Evolutionary conservation across 1,140 invertebrate genomes (phyloP).

Genomic region (Rhagoletis pomonella): DNA sequence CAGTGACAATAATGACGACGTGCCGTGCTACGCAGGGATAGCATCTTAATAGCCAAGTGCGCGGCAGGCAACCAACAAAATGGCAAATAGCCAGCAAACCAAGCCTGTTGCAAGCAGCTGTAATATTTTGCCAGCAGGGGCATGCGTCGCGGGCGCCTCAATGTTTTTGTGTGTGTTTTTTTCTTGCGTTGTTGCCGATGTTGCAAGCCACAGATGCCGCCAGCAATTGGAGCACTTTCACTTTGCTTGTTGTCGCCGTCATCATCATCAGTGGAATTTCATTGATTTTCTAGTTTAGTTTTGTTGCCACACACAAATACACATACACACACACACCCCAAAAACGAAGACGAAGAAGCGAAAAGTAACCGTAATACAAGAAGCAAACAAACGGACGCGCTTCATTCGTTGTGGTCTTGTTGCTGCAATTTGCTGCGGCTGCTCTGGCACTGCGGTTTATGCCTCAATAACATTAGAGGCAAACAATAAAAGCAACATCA

Average conservation of each 20-base stretch:
- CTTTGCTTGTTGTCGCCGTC: constrained; percentile 50
- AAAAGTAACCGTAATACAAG: constrained; percentile 31
- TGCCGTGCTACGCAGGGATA: constrained; percentile 50
- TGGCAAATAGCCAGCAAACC: neutral
- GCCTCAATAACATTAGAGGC: neutral
- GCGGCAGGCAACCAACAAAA: neutral
- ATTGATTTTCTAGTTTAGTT: constrained; percentile 54
- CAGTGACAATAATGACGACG: neutral
- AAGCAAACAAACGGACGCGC: constrained; percentile 46
- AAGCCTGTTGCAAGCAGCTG: constrained; percentile 2
- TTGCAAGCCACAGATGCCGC: constrained; percentile 31
- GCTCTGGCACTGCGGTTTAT: constrained; percentile 21
- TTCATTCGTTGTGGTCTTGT: constrained; percentile 47
- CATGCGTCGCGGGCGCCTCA: neutral
- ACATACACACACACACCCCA: neutral
- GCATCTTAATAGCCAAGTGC: constrained; percentile 52
- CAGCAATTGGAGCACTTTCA: constrained; percentile 55
- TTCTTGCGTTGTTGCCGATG: neutral
- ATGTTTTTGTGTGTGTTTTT: neutral
- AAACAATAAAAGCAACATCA: constrained; percentile 1
- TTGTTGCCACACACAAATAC: neutral
- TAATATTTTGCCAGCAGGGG: constrained; percentile 30
- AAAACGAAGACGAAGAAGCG: neutral
- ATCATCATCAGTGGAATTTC: constrained; percentile 46
- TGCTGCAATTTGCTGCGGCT: constrained; percentile 16